Base-by-base conservation (phyloP, 2,797 vertebrate species). In the Odontamblyopus rebecca region DNA sequence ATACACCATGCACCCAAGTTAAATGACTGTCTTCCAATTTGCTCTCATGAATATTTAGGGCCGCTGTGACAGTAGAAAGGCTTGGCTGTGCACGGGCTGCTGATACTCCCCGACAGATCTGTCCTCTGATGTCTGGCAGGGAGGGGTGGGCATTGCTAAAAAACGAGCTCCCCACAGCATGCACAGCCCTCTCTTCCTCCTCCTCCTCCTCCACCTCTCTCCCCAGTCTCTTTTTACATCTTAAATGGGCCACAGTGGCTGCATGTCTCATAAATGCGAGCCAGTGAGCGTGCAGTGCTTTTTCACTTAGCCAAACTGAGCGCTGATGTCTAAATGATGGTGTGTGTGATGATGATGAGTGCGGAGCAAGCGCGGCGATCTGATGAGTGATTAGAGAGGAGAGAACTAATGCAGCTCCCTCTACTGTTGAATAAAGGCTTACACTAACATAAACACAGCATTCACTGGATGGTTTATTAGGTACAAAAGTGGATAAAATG, bases 1-100 rank as follows among this genome's bases (percentile, higher is more conserved):
- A 87, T 89, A 93, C 87, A 91, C 90, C 93, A 88, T 88, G 93
- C 93, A 88, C 85, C 89, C 89, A 90, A 95, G 92, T 93, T 94
- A 93, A 95, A 95, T 94, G 95, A 94, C 91, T 95, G 92, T 93
- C 85, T 93, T 90, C 92, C 94, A 95, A 97, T 98, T 96, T 97
- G 96, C 96, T 96, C 95, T 95, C 94, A 94, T 97, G 94, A 96
- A 93, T 93, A 95, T 87, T 95, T 92, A 94, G 91, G 88, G 88
- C 90, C 71, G 86, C 91, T 79, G 91, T 94, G 93, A 92, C 89
- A 92, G 91, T 86, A 91, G 87, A 87, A 89, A 87, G 87, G 80
- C 78, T 80, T 82, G 87, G 80, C 88, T 90, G 88, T 87, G 80
- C 76, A 88, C 86, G 86, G 68, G 84, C 81, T 78, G 89, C 89